Percentiles rank a stretch among this genome's conserved stretches.
These are phyloP conservation scores for Achatina immaculata DNA, from an alignment of 1,140 invertebrate genomes.

Conservation along the genomic window DNA sequence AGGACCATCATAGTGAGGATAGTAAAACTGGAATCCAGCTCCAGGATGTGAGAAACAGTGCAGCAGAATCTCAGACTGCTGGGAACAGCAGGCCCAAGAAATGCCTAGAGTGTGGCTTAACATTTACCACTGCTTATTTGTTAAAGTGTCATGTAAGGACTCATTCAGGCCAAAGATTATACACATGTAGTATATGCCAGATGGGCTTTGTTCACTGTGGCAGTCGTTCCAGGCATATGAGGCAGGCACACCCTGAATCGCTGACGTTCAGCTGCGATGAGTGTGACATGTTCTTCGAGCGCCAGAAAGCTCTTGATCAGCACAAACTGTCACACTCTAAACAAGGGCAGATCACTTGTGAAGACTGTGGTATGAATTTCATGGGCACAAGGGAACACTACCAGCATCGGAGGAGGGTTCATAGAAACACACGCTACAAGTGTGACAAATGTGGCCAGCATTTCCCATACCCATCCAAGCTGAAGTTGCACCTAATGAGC, in stretches of 20 bases:
- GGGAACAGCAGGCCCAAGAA: neutral
- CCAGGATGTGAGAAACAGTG: neutral
- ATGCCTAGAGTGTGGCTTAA: conserved; percentile 76
- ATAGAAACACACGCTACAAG: neutral
- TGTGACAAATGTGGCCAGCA: conserved; percentile 5
- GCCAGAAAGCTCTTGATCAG: conserved; percentile 74
- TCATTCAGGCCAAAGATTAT: conserved; percentile 26
- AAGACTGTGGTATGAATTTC: conserved; percentile 74
- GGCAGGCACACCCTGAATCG: neutral
- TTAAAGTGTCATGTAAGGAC: conserved; percentile 37
- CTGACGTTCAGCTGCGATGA: conserved; percentile 18
- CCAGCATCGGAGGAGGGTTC: conserved; percentile 4
- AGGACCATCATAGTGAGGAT: neutral
- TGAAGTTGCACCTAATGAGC: conserved; percentile 25
- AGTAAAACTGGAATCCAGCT: neutral
- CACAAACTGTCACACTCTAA: conserved; percentile 75
- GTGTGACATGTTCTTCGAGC: conserved; percentile 14
- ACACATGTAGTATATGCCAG: neutral
- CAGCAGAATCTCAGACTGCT: neutral
- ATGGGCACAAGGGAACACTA: conserved; percentile 78
- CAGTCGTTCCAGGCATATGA: neutral
- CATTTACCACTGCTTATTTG: conserved; percentile 12
- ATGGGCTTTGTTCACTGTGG: neutral
- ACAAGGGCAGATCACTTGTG: conserved; percentile 45
- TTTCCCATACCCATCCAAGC: conserved; percentile 18